Evolutionary conservation across 2,888 invertebrate species (phyloP).

Genomic region (Noctua pronuba): DNA sequence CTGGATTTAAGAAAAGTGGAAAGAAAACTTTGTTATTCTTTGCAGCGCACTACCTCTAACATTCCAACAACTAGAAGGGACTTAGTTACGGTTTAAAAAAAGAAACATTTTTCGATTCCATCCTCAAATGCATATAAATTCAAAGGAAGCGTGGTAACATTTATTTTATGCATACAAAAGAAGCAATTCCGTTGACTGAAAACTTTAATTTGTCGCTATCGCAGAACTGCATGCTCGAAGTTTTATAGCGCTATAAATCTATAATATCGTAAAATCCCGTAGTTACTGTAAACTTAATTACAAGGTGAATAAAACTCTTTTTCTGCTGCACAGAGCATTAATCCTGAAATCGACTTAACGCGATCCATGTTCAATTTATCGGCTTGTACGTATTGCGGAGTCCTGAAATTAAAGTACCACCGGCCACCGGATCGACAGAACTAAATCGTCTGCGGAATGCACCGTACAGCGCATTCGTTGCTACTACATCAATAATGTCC

Average conservation of each 20-base stretch:
- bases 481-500: slow-evolving; percentile 55
- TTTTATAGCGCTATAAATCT: slow-evolving; percentile 60
- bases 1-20: slow-evolving; percentile 33
- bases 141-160: slow-evolving; percentile 23
- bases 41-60: slow-evolving; percentile 5
- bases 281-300: slow-evolving; percentile 56
- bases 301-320: slow-evolving; percentile 57
- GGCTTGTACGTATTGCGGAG: slow-evolving; percentile 63
- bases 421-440: slow-evolving; percentile 40
- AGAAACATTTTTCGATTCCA: slow-evolving; percentile 14
- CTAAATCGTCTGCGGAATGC: slow-evolving; percentile 52
- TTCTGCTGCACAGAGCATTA: slow-evolving; percentile 65
- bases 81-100: slow-evolving; percentile 3
- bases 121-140: slow-evolving; percentile 29
- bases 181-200: slow-evolving; percentile 57
- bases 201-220: slow-evolving; percentile 61
- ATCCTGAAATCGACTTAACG: slow-evolving; percentile 69
- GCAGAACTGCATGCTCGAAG: slow-evolving; percentile 34
- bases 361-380: slow-evolving; percentile 69
- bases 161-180: slow-evolving; percentile 46
- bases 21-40: slow-evolving; percentile 28
- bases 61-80: slow-evolving; percentile 12
- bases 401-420: slow-evolving; percentile 65
- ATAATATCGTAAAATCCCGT: slow-evolving; percentile 50
- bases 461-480: slow-evolving; percentile 44